Percentiles rank a stretch among this genome's conserved stretches.
phyloP scores from a whole-genome alignment of 2,888 invertebrate species.

The Lepidocyrtoides sp. region DNA sequence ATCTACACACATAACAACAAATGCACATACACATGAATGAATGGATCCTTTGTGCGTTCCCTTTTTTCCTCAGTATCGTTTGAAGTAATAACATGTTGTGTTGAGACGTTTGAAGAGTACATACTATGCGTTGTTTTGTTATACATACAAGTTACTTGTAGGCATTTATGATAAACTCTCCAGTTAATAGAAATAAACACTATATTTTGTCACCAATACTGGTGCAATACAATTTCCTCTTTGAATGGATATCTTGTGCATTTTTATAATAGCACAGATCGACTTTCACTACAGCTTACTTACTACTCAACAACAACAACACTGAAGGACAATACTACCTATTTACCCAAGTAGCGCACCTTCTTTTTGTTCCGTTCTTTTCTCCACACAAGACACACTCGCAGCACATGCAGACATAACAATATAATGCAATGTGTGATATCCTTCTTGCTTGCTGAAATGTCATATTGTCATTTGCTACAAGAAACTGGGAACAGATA shows the following conservation, averaged over 20 bases:
- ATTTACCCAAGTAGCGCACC: too few relatives aligned
- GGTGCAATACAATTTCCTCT: too few relatives aligned
- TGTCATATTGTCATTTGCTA: constrained; percentile 4
- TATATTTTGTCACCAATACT: background rate
- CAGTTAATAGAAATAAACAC: background rate
- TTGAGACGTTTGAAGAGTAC: background rate
- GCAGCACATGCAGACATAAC: background rate
- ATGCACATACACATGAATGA: background rate
- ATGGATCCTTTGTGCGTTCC: constrained; percentile 34
- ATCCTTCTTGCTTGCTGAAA: background rate
- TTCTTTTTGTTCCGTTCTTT: constrained; percentile 3
- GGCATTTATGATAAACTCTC: background rate
- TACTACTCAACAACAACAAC: too few relatives aligned
- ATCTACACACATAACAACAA: background rate
- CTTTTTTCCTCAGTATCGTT: background rate
- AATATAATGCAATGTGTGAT: background rate
- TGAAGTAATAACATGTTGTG: background rate
- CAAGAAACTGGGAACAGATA: background rate
- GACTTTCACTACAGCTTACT: too few relatives aligned
- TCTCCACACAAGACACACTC: background rate
- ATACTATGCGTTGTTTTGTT: background rate
- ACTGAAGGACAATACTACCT: too few relatives aligned
- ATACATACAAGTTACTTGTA: background rate
- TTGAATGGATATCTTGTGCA: too few relatives aligned
- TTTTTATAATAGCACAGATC: too few relatives aligned